phyloP scores from a whole-genome alignment of 2,113 vertebrate genomes.

The Anoura caudifer region DNA sequence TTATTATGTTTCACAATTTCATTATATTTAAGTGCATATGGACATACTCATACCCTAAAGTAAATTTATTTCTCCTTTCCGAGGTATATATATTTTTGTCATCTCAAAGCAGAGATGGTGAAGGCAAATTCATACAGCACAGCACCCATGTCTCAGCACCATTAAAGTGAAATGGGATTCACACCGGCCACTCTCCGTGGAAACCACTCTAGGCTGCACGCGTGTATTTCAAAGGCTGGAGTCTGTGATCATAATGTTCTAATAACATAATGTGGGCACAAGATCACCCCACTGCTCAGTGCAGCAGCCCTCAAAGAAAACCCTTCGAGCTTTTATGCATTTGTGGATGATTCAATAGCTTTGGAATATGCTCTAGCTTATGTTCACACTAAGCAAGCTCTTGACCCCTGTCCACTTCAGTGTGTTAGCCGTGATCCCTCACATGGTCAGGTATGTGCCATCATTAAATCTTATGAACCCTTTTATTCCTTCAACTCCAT shows the following conservation, averaged over 20 bases:
- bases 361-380: neutral
- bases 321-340: too few relatives aligned
- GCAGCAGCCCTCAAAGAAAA: neutral
- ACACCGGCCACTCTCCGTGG: neutral
- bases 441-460: too few relatives aligned
- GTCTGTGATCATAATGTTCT: neutral
- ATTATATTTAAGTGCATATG: constrained; percentile 13
- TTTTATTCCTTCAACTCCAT: neutral
- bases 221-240: neutral
- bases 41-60: neutral
- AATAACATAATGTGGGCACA: neutral
- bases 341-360: neutral
- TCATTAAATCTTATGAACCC: neutral
- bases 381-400: neutral
- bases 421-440: neutral
- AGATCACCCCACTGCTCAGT: neutral
- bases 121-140: neutral
- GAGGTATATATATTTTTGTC: constrained; percentile 9
- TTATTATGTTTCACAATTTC: constrained; percentile 18
- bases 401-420: neutral
- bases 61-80: neutral
- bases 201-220: neutral
- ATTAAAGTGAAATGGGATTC: neutral
- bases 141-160: neutral
- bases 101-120: neutral